Evolutionary conservation across 2,113 vertebrate species (phyloP), one percentile per base, ranked within the genome.

Genomic region (Notothenia rossii): DNA sequence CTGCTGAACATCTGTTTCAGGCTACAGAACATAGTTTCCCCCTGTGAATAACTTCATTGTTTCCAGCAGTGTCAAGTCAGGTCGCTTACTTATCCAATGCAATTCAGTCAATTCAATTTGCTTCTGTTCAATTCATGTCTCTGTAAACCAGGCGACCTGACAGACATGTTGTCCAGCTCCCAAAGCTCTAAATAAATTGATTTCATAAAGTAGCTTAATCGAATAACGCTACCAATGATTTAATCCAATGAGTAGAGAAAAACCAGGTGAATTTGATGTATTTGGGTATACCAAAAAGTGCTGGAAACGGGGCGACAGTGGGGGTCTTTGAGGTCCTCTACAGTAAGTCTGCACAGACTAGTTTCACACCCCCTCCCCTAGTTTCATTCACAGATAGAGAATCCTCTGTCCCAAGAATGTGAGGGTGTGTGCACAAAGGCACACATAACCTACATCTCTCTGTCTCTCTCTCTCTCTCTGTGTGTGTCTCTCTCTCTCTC

Each of bases 301-400:
- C 49, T 68, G 13, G 18, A 25, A 40, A 18, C 15, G n/a, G 50
- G 50, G 43, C 5, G 33, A 48, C 14, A 17, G 15, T n/a, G 33
- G 12, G 9, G 20, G 50, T 6, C 3, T 22, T 3, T 40, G 33
- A 43, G 33, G 18, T 50, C 67, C 36, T 40, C 4, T 45, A 76
- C 71, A 70, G 73, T 54, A 45, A 29, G 29, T 67, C 9, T 36
- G 18, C 18, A 51, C 48, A 60, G 33, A 58, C 29, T 7, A 56
- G 64, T 81, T 79, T 77, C 36, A 69, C 69, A 54, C 45, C 29
- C 66, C 45, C 55, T 72, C 36, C 25, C 50, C 58, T 59, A 1
- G 18, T 73, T 79, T 80, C 64, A 86, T 77, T 76, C 64, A 87
- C 46, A 82, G 65, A 90, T 50, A 91, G 75, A 90, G 58, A 70